These are phyloP conservation scores for Eulemur coronatus DNA, from an alignment of 2,797 vertebrate genomes.

Conservation along the genomic window DNA sequence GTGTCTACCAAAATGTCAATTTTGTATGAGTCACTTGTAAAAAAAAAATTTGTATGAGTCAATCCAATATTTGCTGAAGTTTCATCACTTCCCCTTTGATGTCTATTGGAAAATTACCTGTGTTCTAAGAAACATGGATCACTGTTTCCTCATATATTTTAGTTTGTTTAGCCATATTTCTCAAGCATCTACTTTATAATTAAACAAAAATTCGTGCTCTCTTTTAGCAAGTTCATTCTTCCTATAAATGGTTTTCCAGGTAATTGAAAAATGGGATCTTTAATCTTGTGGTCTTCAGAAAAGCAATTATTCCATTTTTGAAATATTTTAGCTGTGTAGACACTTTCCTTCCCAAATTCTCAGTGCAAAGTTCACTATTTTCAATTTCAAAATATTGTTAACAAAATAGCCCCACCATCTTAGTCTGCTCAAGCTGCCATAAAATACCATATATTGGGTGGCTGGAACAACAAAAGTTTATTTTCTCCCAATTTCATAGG, in stretches of 20 bases:
- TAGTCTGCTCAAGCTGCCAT: background rate
- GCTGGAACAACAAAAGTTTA: background rate
- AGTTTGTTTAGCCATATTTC: background rate
- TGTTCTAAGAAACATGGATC: background rate
- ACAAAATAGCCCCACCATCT: background rate
- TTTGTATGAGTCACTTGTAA: background rate
- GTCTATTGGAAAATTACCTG: background rate
- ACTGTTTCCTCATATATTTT: background rate
- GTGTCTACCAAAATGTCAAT: background rate
- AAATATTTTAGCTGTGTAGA: background rate
- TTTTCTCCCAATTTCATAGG: background rate
- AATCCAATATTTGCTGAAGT: background rate
- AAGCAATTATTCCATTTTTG: background rate
- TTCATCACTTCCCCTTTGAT: background rate
- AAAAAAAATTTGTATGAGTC: background rate
- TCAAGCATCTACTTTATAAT: background rate
- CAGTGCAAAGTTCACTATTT: background rate
- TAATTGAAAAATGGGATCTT: background rate
- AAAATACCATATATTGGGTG: background rate
- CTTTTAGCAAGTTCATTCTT: background rate
- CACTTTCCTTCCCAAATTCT: background rate
- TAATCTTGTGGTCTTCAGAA: background rate
- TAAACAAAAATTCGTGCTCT: background rate
- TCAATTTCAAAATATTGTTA: background rate
- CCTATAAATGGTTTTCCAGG: background rate